A percentile compares a stretch with the other conserved stretches of the same genome.
phyloP scores from a whole-genome alignment of 2,113 vertebrate species.

The Boleophthalmus pectinirostris region DNA sequence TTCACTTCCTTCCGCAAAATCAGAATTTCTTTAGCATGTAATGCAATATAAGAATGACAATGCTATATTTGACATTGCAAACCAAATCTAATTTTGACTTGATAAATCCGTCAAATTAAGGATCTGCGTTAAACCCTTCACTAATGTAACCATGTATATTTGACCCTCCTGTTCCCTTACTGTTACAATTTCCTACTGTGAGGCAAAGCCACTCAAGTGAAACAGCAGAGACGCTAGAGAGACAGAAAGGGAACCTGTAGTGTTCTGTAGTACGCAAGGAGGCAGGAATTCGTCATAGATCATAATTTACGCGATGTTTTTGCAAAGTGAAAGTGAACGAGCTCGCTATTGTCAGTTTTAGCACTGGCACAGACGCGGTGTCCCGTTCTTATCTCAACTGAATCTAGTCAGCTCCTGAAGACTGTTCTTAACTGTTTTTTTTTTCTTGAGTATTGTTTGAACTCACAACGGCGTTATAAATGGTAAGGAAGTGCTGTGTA shows the following conservation, averaged over 20 bases:
- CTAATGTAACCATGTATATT: not conserved
- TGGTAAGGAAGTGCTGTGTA: slow-evolving; percentile 56
- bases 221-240: slow-evolving; percentile 47
- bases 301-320: slow-evolving; percentile 15
- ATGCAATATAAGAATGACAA: not conserved
- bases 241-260: slow-evolving; percentile 54
- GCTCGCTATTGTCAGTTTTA: slow-evolving; percentile 27
- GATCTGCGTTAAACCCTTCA: too few relatives aligned
- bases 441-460: slow-evolving; percentile 17
- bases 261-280: slow-evolving; percentile 38
- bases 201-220: slow-evolving; percentile 57
- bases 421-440: slow-evolving; percentile 6
- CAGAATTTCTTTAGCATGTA: not conserved
- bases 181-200: slow-evolving; percentile 37
- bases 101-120: too few relatives aligned
- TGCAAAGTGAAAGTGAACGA: slow-evolving; percentile 40
- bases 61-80: not conserved
- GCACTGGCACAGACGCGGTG: slow-evolving; percentile 11
- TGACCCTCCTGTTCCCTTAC: not conserved
- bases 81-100: not conserved
- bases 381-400: slow-evolving; percentile 36
- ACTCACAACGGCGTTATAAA: slow-evolving; percentile 38
- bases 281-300: slow-evolving; percentile 48
- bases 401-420: slow-evolving; percentile 49
- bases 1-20: slow-evolving; percentile 41